Percentiles rank a stretch among this genome's conserved stretches.
Evolutionary conservation across 35 echinoderm and acorn worm genomes (phyloP).

Genomic region (Amphiura filiformis): DNA sequence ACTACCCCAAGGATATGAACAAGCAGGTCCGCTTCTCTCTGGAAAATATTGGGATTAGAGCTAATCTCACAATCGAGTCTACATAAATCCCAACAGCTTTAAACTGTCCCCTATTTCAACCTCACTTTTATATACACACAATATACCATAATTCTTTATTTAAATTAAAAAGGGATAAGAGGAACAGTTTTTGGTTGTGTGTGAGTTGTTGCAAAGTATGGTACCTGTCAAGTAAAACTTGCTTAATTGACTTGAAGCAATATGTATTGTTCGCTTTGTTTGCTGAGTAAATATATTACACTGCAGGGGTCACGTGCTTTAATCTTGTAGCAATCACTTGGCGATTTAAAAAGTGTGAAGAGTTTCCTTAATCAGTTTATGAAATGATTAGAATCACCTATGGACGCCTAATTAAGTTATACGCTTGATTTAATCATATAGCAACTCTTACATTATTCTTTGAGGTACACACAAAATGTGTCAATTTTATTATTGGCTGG

Average conservation of each 20-base stretch:
- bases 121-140: not conserved
- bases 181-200: not conserved
- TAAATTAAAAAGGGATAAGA: not conserved
- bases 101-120: not conserved
- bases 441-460: not conserved
- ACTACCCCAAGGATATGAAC: not conserved
- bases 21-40: not conserved
- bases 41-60: constrained; percentile 30
- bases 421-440: not conserved
- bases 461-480: no score
- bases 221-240: not conserved
- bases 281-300: constrained; percentile 71
- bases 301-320: constrained; percentile 42
- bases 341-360: constrained; percentile 4
- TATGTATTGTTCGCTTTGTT: constrained; percentile 23
- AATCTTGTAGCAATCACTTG: not conserved
- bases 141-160: not conserved
- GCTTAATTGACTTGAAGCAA: not conserved
- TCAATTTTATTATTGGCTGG: no score
- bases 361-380: constrained; percentile 11
- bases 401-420: not conserved
- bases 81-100: not conserved
- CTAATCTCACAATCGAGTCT: constrained; percentile 28
- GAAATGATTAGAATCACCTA: not conserved
- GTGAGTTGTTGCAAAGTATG: not conserved